These are phyloP conservation scores for Indri indri DNA, from an alignment of 2,113 vertebrate genomes.

Conservation along the genomic window DNA sequence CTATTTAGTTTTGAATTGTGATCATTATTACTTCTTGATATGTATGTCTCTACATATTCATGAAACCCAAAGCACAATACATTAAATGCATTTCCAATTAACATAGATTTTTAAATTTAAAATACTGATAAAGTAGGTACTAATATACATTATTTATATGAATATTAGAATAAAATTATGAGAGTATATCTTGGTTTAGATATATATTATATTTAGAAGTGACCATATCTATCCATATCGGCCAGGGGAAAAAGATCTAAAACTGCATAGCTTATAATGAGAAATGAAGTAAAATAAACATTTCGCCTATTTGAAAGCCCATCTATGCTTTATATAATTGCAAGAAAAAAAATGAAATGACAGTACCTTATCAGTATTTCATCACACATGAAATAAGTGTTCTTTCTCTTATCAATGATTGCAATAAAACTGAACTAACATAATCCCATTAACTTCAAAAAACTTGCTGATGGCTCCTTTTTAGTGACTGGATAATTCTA, in stretches of 20 bases:
- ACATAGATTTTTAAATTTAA: background rate
- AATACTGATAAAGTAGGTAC: background rate
- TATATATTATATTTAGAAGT: conserved; percentile 25
- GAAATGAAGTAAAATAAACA: conserved; percentile 54
- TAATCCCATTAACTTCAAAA: conserved; percentile 83
- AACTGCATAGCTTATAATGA: background rate
- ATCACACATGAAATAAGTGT: conserved; percentile 69
- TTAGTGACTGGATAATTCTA: conserved; percentile 42
- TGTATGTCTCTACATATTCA: background rate
- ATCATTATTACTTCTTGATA: background rate
- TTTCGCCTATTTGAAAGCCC: conserved; percentile 54
- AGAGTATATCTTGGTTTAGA: background rate
- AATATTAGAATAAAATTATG: conserved; percentile 10
- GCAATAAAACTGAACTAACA: conserved; percentile 83
- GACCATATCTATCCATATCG: background rate
- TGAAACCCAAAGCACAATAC: conserved; percentile 1
- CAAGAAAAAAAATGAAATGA: conserved; percentile 71
- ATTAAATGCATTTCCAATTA: conserved; percentile 40
- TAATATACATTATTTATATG: background rate
- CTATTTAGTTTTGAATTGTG: conserved; percentile 19
- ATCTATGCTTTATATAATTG: conserved; percentile 54
- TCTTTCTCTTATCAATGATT: conserved; percentile 72
- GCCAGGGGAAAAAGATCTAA: background rate
- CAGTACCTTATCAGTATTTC: conserved; percentile 70
- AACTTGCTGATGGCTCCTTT: conserved; percentile 84